These are phyloP conservation scores for Muscicapa comitata DNA, from an alignment of 2,797 vertebrate species.

Conservation along the genomic window DNA sequence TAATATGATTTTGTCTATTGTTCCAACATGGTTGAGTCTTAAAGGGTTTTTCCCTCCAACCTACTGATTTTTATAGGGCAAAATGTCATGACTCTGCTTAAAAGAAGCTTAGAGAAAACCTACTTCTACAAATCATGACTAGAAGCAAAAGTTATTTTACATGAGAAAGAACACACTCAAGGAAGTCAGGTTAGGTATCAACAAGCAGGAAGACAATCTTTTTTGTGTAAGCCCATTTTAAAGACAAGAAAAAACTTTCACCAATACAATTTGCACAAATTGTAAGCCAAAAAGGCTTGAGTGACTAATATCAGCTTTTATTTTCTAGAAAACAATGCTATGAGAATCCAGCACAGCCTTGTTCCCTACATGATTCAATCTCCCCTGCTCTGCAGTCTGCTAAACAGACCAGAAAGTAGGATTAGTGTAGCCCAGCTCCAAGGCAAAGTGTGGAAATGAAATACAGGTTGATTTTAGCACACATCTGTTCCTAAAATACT, in stretches of 20 bases:
- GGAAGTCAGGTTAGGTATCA: background rate
- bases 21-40: background rate
- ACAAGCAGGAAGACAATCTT: background rate
- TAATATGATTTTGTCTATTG: background rate
- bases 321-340: background rate
- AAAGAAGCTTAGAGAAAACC: background rate
- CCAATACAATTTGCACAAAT: accelerated
- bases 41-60: background rate
- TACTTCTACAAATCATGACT: background rate
- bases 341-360: background rate
- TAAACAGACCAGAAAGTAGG: background rate
- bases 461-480: background rate
- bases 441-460: background rate
- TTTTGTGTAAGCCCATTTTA: background rate
- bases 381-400: background rate
- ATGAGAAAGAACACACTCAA: background rate
- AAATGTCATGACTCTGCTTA: background rate
- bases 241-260: background rate
- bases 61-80: background rate
- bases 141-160: background rate
- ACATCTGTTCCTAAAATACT: background rate
- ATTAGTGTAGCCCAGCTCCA: background rate
- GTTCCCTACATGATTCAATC: background rate
- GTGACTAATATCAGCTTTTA: background rate
- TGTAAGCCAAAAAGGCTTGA: background rate